Evolutionary conservation across 2,797 vertebrate species (phyloP).

Genomic region (Coregonus suidteri): DNA sequence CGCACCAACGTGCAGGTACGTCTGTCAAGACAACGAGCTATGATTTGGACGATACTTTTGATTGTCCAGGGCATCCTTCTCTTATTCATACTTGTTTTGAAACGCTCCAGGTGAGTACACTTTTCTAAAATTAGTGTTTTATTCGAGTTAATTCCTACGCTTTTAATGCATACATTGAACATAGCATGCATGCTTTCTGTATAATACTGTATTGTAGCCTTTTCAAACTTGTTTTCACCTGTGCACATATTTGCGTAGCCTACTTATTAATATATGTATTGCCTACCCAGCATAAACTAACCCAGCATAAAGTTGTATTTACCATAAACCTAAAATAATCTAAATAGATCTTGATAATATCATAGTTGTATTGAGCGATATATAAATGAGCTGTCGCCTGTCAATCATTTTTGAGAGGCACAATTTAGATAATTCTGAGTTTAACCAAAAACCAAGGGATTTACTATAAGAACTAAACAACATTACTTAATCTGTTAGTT

Average conservation of each 20-base stretch:
- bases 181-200: not conserved
- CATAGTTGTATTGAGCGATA: not conserved
- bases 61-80: conserved; percentile 60
- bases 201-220: not conserved
- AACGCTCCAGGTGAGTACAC: conserved; percentile 66
- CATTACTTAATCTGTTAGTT: conserved; percentile 7
- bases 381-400: not conserved
- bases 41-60: conserved; percentile 70
- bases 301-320: not conserved
- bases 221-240: not conserved
- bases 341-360: not conserved
- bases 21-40: conserved; percentile 30
- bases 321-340: not conserved
- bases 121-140: not conserved
- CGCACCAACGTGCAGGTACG: not conserved
- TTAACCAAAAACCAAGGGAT: not conserved
- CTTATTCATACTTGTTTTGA: conserved; percentile 56
- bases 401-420: no score
- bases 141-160: not conserved
- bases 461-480: not conserved
- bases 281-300: not conserved
- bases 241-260: not conserved
- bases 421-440: no score
- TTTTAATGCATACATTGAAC: not conserved
- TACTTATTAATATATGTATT: not conserved